Base-by-base conservation (phyloP, 2,888 invertebrate genomes). In the Therioaphis trifolii region DNA sequence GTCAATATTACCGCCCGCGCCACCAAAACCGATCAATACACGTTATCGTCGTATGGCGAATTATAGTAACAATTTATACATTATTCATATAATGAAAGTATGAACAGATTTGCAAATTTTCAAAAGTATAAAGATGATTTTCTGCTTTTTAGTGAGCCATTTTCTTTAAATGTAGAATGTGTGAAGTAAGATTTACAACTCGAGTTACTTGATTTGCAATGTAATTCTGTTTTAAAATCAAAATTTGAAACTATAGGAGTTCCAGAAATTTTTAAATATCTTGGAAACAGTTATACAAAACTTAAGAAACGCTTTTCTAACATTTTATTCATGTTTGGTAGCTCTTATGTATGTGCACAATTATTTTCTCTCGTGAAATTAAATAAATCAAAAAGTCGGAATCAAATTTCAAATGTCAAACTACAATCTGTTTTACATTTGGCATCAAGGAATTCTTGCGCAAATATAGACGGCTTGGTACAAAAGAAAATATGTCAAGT, bases 121-220 rank as follows among this genome's bases (percentile, higher is more conserved):
- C n/a, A n/a, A n/a, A 71, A 71, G 49, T 71, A 71, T 71, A 71
- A 49, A 71, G 12, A 29, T 14, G 49, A 71, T 71, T 49, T 71
- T 27, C 11, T 71, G 49, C 27, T 49, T 71, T 71, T 49, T 71
- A 49, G 49, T 49, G 71, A 49, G 18, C 71, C 18, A 49, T 46
- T 71, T 49, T 49, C 49, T 7, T 27, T 71, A 52, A 71, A 71
- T 63, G n/a, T 63, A 18, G 63, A 63, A 63, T 1, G 35, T 35
- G 35, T 35, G n/a, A 35, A 15, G 12, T 29, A 66, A 66, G 35
- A n/a, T 35, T 11, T 66, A 0, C n/a, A 66, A 66, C 27, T 66
- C 1, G n/a, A 66, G 11, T 66, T 66, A 40, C 35, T 15, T 18
- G 18, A 15, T 15, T 63, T 29, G 29, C 14, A 63, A 29, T 52